These are phyloP conservation scores for Pseudoatta argentina DNA, from an alignment of 1,140 invertebrate species.

Conservation along the genomic window DNA sequence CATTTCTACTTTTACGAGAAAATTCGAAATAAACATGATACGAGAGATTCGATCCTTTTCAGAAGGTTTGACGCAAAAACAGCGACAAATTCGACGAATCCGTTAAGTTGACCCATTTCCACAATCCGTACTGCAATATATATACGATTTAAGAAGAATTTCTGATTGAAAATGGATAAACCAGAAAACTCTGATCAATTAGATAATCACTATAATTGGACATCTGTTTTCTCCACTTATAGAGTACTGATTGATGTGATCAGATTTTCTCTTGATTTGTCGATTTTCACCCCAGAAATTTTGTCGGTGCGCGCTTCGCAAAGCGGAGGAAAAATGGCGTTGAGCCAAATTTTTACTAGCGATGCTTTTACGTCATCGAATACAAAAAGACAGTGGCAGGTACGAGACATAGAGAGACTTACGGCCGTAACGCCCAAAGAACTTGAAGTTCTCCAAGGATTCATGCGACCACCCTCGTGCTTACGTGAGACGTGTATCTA, in stretches of 20 bases:
- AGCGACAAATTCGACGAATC: conserved; percentile 37
- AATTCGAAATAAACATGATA: conserved; percentile 2
- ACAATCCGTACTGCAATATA: neutral
- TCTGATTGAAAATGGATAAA: too few species aligned
- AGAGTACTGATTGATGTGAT: too few species aligned
- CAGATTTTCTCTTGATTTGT: too few species aligned
- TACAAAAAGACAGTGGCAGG: conserved; percentile 23
- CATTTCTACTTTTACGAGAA: conserved; percentile 16
- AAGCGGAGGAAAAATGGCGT: conserved; percentile 27
- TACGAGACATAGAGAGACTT: conserved; percentile 24
- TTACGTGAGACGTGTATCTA: conserved; percentile 25
- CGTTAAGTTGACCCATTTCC: conserved; percentile 48
- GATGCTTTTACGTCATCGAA: conserved; percentile 47
- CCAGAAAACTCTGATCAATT: too few species aligned
- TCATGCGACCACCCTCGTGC: neutral
- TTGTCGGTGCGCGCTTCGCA: neutral
- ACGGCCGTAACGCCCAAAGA: conserved; percentile 6
- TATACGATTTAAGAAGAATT: too few species aligned
- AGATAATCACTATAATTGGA: too few species aligned
- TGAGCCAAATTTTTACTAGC: conserved; percentile 3
- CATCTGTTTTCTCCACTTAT: too few species aligned
- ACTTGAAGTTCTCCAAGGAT: conserved; percentile 27
- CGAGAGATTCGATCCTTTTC: conserved; percentile 21
- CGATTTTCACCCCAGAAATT: too few species aligned
- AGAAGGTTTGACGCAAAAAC: conserved; percentile 14